Percentiles rank a stretch among this genome's conserved stretches.
Conservation (phyloP, 1,140 invertebrate species). For the Macrosteles quadrilineatus region DNA sequence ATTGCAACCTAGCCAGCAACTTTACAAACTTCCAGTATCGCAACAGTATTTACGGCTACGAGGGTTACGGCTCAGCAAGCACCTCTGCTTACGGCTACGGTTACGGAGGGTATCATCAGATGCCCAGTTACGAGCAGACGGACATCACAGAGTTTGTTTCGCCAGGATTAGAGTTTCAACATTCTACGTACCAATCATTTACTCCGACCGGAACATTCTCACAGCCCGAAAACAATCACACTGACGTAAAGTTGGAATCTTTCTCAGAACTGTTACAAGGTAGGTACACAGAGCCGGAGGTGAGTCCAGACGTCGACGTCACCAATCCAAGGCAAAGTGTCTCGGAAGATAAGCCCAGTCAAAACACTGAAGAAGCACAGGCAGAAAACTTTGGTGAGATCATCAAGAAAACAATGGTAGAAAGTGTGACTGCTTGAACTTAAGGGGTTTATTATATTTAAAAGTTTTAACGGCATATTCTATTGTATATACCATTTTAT, state of each 20-base stretch:
- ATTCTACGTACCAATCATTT: slow-evolving; percentile 25
- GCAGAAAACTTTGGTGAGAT: slow-evolving; percentile 86
- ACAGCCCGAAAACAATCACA: neutral
- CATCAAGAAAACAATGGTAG: slow-evolving; percentile 90
- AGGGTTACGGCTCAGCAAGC: slow-evolving; percentile 34
- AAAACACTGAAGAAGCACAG: slow-evolving; percentile 54
- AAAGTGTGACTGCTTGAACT: slow-evolving; percentile 78
- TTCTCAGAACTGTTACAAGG: slow-evolving; percentile 66
- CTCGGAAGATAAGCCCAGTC: neutral
- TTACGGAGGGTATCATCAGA: slow-evolving; percentile 33
- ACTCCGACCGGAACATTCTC: slow-evolving; percentile 7
- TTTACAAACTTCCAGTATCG: neutral
- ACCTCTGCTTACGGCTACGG: slow-evolving; percentile 47
- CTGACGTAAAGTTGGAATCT: slow-evolving; percentile 55
- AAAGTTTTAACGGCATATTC: neutral
- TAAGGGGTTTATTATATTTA: neutral
- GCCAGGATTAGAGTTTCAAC: slow-evolving; percentile 22
- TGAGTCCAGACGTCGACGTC: neutral
- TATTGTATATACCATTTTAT: no score
- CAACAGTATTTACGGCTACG: neutral
- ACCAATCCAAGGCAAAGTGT: neutral
- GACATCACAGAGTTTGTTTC: slow-evolving; percentile 17
- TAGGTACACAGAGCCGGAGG: slow-evolving; percentile 56
- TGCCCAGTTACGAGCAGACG: slow-evolving; percentile 5
- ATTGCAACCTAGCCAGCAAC: neutral